Evolutionary conservation across 1,140 invertebrate genomes (phyloP).

Genomic region (Orchestia grillus): DNA sequence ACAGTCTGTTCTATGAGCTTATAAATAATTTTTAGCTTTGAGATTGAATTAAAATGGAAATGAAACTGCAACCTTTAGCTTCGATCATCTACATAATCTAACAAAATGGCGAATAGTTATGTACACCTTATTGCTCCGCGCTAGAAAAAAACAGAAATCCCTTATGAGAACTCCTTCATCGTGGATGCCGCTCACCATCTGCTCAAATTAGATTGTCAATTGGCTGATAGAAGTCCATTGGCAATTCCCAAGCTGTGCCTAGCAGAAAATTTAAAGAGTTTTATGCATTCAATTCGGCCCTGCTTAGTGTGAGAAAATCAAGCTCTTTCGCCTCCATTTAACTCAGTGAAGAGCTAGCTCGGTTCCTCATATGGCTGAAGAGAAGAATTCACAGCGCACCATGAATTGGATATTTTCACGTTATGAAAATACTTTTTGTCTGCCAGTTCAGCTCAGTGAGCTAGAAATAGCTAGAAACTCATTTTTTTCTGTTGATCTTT

Average conservation of each 20-base stretch:
- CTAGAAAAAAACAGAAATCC: not conserved
- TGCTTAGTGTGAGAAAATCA: not conserved
- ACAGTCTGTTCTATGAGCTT: too few species aligned
- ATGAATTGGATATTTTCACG: not conserved
- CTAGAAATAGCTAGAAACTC: too few species aligned
- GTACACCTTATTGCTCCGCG: not conserved
- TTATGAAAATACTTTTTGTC: not conserved
- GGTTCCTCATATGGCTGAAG: not conserved
- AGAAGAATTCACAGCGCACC: not conserved
- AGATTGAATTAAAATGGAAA: not conserved
- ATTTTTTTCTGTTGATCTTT: too few species aligned
- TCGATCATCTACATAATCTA: not conserved
- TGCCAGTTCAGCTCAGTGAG: too few species aligned
- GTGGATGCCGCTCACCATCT: slow-evolving; percentile 17
- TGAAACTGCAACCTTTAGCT: not conserved
- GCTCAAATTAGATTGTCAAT: slow-evolving; percentile 51
- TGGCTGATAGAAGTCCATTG: slow-evolving; percentile 50
- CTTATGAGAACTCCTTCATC: not conserved
- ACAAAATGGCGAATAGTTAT: not conserved
- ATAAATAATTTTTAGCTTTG: not conserved
- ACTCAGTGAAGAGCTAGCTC: not conserved
- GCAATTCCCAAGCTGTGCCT: not conserved
- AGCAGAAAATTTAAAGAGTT: not conserved
- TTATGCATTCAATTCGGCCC: not conserved
- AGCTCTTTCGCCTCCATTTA: not conserved